These are phyloP conservation scores for Bombyx mori DNA, from an alignment of 1,140 invertebrate species.

Conservation along the genomic window DNA sequence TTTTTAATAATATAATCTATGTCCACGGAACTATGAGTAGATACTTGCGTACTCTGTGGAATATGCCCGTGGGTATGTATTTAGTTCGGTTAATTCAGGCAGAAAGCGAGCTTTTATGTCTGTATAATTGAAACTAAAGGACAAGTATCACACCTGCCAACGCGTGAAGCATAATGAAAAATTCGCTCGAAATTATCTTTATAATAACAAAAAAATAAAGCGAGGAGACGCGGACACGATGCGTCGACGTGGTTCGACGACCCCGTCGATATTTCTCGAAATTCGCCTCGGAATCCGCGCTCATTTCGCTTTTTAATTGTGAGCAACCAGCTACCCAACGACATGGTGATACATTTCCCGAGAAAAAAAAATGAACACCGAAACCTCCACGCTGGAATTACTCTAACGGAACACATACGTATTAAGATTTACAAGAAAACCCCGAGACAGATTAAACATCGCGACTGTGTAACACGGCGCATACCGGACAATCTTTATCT, in stretches of 20 bases:
- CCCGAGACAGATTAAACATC: slow-evolving; percentile 26
- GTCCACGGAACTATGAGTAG: too few relatives aligned
- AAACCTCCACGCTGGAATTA: slow-evolving; percentile 37
- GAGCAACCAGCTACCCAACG: slow-evolving; percentile 46
- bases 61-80: too few relatives aligned
- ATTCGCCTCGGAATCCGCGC: slow-evolving; percentile 60
- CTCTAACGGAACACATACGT: slow-evolving; percentile 42
- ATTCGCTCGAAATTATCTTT: slow-evolving; percentile 27
- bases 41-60: too few relatives aligned
- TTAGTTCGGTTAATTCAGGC: too few relatives aligned
- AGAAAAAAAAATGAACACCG: slow-evolving; percentile 33
- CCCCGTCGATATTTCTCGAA: slow-evolving; percentile 68
- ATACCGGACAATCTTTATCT: slow-evolving; percentile 14
- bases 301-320: slow-evolving; percentile 68
- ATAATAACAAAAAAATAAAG: slow-evolving; percentile 42
- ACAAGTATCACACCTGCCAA: too few relatives aligned
- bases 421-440: slow-evolving; percentile 41
- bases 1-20: too few relatives aligned
- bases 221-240: slow-evolving; percentile 52
- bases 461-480: not conserved
- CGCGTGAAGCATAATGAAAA: not conserved
- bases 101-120: too few relatives aligned
- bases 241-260: slow-evolving; percentile 59
- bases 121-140: too few relatives aligned
- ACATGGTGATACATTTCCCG: slow-evolving; percentile 58